Evolutionary conservation across 2,113 vertebrate species (phyloP).

Genomic region (Quiscalus mexicanus): DNA sequence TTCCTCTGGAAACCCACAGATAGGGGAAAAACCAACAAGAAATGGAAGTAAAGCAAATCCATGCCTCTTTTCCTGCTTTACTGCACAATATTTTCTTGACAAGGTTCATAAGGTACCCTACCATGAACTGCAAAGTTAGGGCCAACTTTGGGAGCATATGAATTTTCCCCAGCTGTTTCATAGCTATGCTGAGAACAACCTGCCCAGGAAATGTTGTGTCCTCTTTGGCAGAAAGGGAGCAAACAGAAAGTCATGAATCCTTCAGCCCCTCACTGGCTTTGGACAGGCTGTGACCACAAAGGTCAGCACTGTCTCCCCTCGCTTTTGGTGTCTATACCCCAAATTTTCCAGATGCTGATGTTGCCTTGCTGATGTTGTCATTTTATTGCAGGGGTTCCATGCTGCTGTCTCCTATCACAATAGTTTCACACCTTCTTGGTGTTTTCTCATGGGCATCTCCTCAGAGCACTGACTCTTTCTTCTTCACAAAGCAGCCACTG

Average conservation of each 20-base stretch:
- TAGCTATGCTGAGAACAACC: background rate
- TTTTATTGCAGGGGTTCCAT: too few species aligned
- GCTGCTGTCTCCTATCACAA: too few species aligned
- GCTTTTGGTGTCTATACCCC: background rate
- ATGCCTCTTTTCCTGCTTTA: background rate
- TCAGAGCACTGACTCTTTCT: too few species aligned
- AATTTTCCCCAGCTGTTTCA: background rate
- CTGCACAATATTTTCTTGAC: background rate
- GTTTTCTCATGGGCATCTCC: too few species aligned
- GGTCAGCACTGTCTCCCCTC: background rate
- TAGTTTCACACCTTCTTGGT: too few species aligned
- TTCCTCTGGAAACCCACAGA: background rate
- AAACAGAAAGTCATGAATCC: rapidly evolving
- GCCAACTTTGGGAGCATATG: background rate
- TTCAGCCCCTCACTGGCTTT: background rate
- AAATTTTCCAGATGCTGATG: background rate
- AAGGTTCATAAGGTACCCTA: background rate
- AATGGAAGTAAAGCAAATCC: background rate
- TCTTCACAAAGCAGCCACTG: too few species aligned
- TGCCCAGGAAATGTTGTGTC: background rate
- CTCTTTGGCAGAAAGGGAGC: background rate
- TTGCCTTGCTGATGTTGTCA: too few species aligned
- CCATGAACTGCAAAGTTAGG: background rate
- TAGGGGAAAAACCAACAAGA: background rate
- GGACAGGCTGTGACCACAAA: background rate